A percentile compares a stretch with the other conserved stretches of the same genome.
These are phyloP conservation scores for Orthosia cruda DNA, from an alignment of 2,888 invertebrate species.

Conservation along the genomic window DNA sequence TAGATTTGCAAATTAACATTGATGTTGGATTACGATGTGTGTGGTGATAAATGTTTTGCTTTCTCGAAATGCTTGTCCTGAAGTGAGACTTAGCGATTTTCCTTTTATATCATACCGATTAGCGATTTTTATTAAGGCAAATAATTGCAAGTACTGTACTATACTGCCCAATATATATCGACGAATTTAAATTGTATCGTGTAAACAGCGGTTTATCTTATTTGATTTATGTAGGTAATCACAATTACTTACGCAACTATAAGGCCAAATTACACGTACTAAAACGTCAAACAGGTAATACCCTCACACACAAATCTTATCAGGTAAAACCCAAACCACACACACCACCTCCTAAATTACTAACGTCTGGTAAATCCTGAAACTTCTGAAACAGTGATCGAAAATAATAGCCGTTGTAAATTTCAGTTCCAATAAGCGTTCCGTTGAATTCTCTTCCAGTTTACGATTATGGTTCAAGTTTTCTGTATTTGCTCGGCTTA, in stretches of 20 bases:
- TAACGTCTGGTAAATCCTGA: constrained; percentile 45
- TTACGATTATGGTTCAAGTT: constrained; percentile 71
- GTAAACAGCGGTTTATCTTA: no score
- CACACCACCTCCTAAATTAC: constrained; percentile 24
- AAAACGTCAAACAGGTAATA: background rate
- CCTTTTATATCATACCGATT: no score
- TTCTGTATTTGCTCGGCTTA: constrained; percentile 58
- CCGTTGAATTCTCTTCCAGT: constrained; percentile 62
- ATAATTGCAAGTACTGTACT: no score
- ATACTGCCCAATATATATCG: no score
- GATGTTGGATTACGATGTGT: no score
- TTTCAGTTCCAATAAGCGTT: constrained; percentile 68
- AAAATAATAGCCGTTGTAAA: constrained; percentile 68
- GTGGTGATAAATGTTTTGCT: no score
- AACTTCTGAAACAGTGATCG: constrained; percentile 67
- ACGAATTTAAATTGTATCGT: no score
- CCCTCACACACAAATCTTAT: constrained; percentile 28
- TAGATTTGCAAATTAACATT: no score
- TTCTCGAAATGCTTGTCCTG: no score
- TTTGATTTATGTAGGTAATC: no score
- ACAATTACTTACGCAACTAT: background rate
- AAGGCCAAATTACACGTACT: background rate
- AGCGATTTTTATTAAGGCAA: no score
- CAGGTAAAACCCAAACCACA: constrained; percentile 35
- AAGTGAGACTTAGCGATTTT: no score